Conservation (phyloP, 2,113 vertebrate genomes). For the Sitta europaea region DNA sequence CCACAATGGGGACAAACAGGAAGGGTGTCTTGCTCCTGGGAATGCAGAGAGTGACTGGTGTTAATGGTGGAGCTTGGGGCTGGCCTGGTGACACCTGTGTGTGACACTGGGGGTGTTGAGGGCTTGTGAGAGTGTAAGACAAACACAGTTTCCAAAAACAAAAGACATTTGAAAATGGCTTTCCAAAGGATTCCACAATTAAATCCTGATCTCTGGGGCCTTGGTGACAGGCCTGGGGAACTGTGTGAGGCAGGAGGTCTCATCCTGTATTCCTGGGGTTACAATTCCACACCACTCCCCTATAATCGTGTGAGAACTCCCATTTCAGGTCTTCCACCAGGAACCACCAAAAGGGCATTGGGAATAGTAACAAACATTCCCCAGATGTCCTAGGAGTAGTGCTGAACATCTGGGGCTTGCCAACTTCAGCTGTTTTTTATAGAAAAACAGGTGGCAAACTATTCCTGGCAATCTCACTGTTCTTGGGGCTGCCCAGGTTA, state of each 20-base stretch:
- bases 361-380: neutral
- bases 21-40: neutral
- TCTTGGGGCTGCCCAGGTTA: neutral
- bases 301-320: neutral
- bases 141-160: neutral
- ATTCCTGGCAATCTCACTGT: neutral
- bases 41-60: neutral
- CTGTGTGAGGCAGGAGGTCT: neutral
- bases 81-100: neutral
- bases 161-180: neutral
- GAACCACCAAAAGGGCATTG: neutral
- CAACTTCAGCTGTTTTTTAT: neutral
- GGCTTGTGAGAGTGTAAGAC: accelerated
- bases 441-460: neutral
- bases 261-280: neutral
- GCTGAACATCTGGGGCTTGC: neutral
- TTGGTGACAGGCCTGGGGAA: neutral
- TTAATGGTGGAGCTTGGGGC: neutral
- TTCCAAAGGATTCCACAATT: neutral
- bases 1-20: neutral
- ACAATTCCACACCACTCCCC: neutral
- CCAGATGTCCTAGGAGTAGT: neutral
- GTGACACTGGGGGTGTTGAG: neutral
- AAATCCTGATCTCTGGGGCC: neutral
- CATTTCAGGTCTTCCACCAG: neutral